phyloP scores from a whole-genome alignment of 2,888 invertebrate species.

The Hypselothyrea guttata region DNA sequence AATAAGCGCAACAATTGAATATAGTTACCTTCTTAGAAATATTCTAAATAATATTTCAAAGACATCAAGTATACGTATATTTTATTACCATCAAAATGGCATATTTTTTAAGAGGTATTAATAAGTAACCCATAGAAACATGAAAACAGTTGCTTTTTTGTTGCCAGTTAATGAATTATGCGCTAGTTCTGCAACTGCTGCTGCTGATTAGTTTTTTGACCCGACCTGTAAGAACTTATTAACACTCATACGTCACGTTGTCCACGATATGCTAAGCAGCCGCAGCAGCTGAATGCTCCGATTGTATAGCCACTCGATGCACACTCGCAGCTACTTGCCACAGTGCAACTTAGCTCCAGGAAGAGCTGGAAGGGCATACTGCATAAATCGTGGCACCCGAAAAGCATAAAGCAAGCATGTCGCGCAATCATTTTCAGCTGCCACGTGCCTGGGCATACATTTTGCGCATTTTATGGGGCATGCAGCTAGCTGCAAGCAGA shows the following conservation, averaged over 20 bases:
- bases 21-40: too few relatives aligned
- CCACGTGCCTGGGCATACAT: slow-evolving; percentile 75
- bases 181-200: slow-evolving; percentile 13
- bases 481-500: slow-evolving; percentile 23
- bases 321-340: neutral
- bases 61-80: too few relatives aligned
- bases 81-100: too few relatives aligned
- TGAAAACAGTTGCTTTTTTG: neutral
- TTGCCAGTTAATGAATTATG: slow-evolving; percentile 8
- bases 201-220: slow-evolving; percentile 47
- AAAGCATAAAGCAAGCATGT: slow-evolving; percentile 80
- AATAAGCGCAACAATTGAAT: too few relatives aligned
- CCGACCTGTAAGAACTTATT: slow-evolving; percentile 48
- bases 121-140: too few relatives aligned
- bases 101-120: too few relatives aligned
- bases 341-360: slow-evolving; percentile 1
- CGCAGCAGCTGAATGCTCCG: slow-evolving; percentile 15
- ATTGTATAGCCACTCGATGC: neutral
- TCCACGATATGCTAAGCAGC: slow-evolving; percentile 46
- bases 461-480: slow-evolving; percentile 71
- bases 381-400: slow-evolving; percentile 68
- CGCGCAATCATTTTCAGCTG: slow-evolving; percentile 81
- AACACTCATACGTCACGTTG: slow-evolving; percentile 63
- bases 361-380: slow-evolving; percentile 15
- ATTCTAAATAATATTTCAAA: too few relatives aligned